Conservation (phyloP, 2,797 vertebrate genomes). For the Caiman crocodilus region DNA sequence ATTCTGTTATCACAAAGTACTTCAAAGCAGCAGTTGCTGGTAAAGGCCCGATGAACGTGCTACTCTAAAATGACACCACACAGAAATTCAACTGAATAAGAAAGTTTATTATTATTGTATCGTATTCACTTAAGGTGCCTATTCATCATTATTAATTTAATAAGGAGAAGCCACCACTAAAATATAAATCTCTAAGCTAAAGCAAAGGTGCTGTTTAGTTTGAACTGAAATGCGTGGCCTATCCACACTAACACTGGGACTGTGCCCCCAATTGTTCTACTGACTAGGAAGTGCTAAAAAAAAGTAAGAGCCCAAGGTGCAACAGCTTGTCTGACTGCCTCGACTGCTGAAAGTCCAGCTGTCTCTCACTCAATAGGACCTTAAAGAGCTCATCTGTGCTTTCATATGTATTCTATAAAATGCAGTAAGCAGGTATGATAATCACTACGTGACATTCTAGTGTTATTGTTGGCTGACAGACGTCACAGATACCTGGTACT, state of each 20-base stretch:
- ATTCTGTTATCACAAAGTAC: not conserved
- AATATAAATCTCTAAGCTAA: not conserved
- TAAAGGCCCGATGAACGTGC: not conserved
- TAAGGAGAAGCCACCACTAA: not conserved
- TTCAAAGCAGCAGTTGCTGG: not conserved
- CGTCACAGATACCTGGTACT: not conserved
- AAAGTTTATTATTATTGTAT: not conserved
- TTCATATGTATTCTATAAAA: not conserved
- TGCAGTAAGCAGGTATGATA: not conserved
- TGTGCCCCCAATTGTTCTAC: not conserved
- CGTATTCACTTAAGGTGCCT: not conserved
- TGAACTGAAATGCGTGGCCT: not conserved
- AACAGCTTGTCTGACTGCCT: not conserved
- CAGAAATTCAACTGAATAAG: not conserved
- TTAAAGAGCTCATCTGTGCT: constrained; percentile 1
- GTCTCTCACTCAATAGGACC: not conserved
- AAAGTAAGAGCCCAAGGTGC: not conserved
- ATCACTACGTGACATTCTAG: constrained; percentile 7
- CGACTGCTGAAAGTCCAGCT: constrained; percentile 13
- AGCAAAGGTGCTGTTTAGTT: not conserved
- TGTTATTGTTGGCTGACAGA: not conserved
- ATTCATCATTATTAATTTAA: not conserved
- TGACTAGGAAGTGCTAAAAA: not conserved
- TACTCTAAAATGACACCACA: not conserved
- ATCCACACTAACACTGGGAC: not conserved